Evolutionary conservation across 2,113 vertebrate species (phyloP), one percentile per base, ranked within the genome.

Genomic region (Mormyrus lacerda): DNA sequence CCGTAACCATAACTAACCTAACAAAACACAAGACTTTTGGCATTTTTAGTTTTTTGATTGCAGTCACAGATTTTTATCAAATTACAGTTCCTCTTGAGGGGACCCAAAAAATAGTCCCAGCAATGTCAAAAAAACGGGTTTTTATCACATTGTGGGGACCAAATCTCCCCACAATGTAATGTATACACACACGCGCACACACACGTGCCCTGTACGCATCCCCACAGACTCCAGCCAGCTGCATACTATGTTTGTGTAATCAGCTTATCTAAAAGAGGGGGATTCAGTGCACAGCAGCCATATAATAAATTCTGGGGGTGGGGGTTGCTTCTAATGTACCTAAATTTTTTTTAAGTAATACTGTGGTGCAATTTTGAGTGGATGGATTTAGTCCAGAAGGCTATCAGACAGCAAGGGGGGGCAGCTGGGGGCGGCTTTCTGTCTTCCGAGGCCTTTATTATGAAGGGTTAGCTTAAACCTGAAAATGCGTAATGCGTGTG

Each of bases 231-330:
- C 45, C 93, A 92, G 7, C 58, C 61, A 61, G 79, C 76, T 92
- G 92, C 93, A 94, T 94, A 96, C 95, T 96, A 95, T 96, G 94
- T 95, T 94, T 96, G 95, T 95, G 95, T 96, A 96, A 96, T 96
- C 95, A 95, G 94, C 94, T 96, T 96, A 96, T 93, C 91, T 91
- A 91, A 91, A 94, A 93, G 35, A 82, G 82, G 90, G 58, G 86
- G 87, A 89, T 85, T 65, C 51, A 42, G 76, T 10, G 42, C 61
- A 90, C 91, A 92, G 91, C 91, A 93, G 61, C 65, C 58, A 87
- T 94, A 91, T 92, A 94, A 94, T 96, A 95, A 93, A 94, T 95
- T 94, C 92, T 93, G 91, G 92, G 92, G 92, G 61, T 89, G 84
- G 94, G 94, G 39, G 44, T 45, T 45, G 17, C 17, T 6, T 84